These are phyloP conservation scores for Labrus mixtus DNA, from an alignment of 2,113 vertebrate genomes.

Conservation along the genomic window DNA sequence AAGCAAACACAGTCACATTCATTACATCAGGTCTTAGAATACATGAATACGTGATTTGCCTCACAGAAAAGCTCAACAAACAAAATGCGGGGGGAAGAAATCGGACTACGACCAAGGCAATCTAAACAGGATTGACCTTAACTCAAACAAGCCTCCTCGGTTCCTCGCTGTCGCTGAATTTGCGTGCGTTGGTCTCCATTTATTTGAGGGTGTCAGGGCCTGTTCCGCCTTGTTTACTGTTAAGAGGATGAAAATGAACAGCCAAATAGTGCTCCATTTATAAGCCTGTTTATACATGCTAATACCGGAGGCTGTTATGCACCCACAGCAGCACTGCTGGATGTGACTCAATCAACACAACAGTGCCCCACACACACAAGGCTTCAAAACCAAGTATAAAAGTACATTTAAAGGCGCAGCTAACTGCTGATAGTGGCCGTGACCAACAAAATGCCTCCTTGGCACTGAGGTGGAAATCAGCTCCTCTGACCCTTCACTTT, in stretches of 20 bases:
- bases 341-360: conserved; percentile 77
- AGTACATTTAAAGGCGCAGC: conserved; percentile 44
- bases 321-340: conserved; percentile 70
- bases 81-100: conserved; percentile 51
- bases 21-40: conserved; percentile 66
- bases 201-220: conserved; percentile 77
- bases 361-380: conserved; percentile 32
- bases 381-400: conserved; percentile 46
- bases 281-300: conserved; percentile 84
- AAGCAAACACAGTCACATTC: conserved; percentile 64
- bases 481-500: conserved; percentile 4
- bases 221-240: conserved; percentile 83
- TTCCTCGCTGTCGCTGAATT: conserved; percentile 61
- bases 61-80: conserved; percentile 64
- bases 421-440: conserved; percentile 30
- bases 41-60: conserved; percentile 64
- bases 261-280: conserved; percentile 81
- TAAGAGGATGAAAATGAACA: conserved; percentile 84
- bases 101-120: conserved; percentile 47
- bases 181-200: conserved; percentile 72
- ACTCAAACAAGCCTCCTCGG: conserved; percentile 67
- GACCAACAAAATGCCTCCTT: conserved; percentile 42
- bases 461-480: not conserved
- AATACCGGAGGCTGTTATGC: conserved; percentile 76
- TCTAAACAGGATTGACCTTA: conserved; percentile 78